phyloP scores from a whole-genome alignment of 2,888 invertebrate species.

The Nomada hirtipes region DNA sequence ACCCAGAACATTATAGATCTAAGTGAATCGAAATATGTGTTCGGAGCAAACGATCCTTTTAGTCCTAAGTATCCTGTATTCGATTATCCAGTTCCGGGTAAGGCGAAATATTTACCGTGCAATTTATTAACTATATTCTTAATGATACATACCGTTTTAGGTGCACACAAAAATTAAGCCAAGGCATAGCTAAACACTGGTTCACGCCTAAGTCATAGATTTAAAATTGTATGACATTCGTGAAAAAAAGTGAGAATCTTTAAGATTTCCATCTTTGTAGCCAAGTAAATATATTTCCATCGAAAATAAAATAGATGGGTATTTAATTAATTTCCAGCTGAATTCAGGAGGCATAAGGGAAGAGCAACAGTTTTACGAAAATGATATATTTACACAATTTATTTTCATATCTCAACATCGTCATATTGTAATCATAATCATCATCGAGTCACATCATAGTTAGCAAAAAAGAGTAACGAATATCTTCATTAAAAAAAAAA shows the following conservation, averaged over 20 bases:
- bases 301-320: background rate
- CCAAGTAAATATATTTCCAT: background rate
- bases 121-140: background rate
- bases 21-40: constrained; percentile 53
- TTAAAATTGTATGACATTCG: background rate
- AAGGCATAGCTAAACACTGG: background rate
- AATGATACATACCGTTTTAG: background rate
- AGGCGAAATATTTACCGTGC: background rate
- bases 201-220: no score
- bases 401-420: constrained; percentile 83
- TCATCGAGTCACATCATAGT: constrained; percentile 79
- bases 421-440: constrained; percentile 78
- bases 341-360: constrained; percentile 35
- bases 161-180: background rate
- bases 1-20: constrained; percentile 53
- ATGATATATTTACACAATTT: constrained; percentile 83
- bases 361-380: constrained; percentile 61
- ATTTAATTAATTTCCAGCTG: background rate
- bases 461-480: constrained; percentile 74
- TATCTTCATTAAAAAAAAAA: constrained; percentile 48
- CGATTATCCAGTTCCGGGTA: constrained; percentile 49
- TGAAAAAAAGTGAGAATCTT: background rate
- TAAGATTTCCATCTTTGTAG: background rate
- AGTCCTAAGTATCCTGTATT: constrained; percentile 65
- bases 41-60: constrained; percentile 50